A percentile compares a stretch with the other conserved stretches of the same genome.
phyloP scores from a whole-genome alignment of 2,113 vertebrate genomes.

The Thymallus thymallus region DNA sequence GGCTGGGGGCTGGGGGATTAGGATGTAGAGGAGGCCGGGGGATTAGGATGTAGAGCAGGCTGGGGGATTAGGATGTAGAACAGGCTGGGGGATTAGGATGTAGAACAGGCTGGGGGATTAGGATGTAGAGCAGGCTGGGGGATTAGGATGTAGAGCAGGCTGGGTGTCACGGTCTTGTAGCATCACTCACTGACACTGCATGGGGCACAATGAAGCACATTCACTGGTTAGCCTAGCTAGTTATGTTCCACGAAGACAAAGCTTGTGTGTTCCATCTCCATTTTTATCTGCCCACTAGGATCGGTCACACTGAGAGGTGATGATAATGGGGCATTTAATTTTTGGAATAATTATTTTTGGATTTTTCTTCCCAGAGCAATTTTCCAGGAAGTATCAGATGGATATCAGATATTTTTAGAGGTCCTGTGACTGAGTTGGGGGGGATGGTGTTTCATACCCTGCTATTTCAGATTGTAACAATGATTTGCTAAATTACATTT shows the following conservation, averaged over 20 bases:
- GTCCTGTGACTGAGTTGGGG: background rate
- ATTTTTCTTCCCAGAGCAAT: background rate
- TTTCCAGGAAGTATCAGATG: background rate
- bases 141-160: background rate
- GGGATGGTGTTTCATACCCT: background rate
- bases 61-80: no score
- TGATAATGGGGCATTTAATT: background rate
- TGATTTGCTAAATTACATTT: background rate
- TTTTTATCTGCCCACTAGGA: background rate
- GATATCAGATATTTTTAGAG: background rate
- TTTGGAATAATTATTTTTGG: no score
- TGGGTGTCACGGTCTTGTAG: background rate
- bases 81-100: no score
- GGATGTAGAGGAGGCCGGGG: background rate
- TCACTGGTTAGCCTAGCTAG: background rate
- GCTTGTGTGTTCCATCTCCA: background rate
- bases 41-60: no score
- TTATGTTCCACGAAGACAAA: background rate
- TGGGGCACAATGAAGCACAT: background rate
- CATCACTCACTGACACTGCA: background rate
- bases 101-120: slow-evolving; percentile 4
- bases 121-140: background rate
- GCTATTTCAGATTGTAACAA: background rate
- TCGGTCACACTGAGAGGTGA: background rate
- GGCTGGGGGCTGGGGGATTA: slow-evolving; percentile 5